Base-by-base conservation (phyloP, 2,888 invertebrate genomes). In the Pediacus dermestoides region DNA sequence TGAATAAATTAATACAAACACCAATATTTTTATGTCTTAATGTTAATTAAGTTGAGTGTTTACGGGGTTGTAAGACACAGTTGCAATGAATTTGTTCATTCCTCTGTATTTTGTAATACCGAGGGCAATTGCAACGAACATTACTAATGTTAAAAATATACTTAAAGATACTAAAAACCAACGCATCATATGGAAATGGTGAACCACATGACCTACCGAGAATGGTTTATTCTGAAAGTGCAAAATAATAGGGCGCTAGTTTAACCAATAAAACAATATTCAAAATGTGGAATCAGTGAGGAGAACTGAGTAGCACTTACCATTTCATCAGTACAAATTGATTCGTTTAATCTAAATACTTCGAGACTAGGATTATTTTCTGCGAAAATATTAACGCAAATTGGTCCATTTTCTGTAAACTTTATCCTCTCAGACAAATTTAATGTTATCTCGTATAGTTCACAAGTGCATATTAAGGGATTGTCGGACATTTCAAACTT, bases 391-490 rank as follows among this genome's bases (percentile, higher is more conserved):
- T 66, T 57, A 2, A 54, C 49, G 39, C 69, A 69, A 23, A 38
- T 53, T 0, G 67, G 66, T 2, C 60, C 61, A 22, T 64, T 55
- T 32, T 46, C 43, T 8, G 47, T 46, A 23, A 47, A 45, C 25
- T 45, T 61, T 13, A 67, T 59, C 6, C 48, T 48, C 6, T 39
- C 42, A 4, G 51, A 41, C 23, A 68, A 39, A 8, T 50, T 48
- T 26, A 30, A 44, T 1, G 59, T 50, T n/a, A 68, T 65, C 36
- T 67, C 61, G 44, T 60, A 64, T 6, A 76, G 47, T 2, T 68
- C 61, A 58, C 84, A 84, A 58, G 78, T 76, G 59, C 84, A 84
- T 23, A 74, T 64, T 74, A 84, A 78, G 34, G 72, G 75, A 68
- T 84, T 84, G n/a, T 75, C 76, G 1, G 72, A 69, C 60, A 81